Evolutionary conservation across 2,113 vertebrate species (phyloP).

Genomic region (Platichthys flesus): DNA sequence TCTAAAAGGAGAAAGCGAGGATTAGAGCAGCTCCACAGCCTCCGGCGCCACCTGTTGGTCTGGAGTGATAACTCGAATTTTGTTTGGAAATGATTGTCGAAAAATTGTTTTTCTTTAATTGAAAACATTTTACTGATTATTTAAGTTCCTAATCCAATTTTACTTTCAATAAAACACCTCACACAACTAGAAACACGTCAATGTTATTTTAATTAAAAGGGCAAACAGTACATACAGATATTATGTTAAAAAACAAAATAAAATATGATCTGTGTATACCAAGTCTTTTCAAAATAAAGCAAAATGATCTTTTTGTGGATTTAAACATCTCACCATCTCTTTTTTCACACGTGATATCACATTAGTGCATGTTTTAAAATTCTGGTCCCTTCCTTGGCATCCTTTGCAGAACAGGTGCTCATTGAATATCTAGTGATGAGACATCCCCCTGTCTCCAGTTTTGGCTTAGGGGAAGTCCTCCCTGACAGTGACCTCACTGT

Average conservation of each 20-base stretch:
- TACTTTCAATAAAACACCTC: not conserved
- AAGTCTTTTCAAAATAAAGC: not conserved
- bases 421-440: conserved; percentile 73
- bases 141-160: not conserved
- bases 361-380: conserved; percentile 57
- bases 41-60: conserved; percentile 58
- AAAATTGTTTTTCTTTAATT: too few species aligned
- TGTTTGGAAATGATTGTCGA: not conserved
- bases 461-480: conserved; percentile 47
- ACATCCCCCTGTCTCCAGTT: conserved; percentile 60
- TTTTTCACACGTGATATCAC: not conserved
- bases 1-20: conserved; percentile 4
- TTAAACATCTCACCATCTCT: conserved; percentile 16
- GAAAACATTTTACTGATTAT: not conserved
- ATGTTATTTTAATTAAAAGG: conserved; percentile 24
- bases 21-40: not conserved
- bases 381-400: conserved; percentile 67
- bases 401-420: conserved; percentile 73
- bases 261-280: too few species aligned
- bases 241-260: too few species aligned
- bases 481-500: conserved; percentile 66
- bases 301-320: not conserved
- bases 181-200: not conserved
- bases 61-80: conserved; percentile 19
- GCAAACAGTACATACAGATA: not conserved